Evolutionary conservation across 2,113 vertebrate species (phyloP), one percentile per base, ranked within the genome.

Genomic region (Cercopithecus mona): DNA sequence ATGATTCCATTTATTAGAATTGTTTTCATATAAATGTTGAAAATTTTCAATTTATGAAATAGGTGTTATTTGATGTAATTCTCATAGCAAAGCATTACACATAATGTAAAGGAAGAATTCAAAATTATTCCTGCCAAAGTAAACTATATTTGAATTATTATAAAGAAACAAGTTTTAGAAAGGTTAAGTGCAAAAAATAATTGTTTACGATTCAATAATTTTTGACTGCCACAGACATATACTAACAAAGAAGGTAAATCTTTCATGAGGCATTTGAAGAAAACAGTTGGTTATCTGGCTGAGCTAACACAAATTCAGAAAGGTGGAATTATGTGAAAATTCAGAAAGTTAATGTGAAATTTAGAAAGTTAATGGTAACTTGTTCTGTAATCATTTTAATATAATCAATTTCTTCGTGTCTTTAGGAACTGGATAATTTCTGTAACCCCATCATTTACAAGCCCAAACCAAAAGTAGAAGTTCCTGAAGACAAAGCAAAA

Each of bases 391-490:
- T 30, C 13, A 76, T 96, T 35, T 94, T 68, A 78, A 70, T 92
- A 85, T 84, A 89, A 50, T n/a, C 5, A 88, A 10, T 88, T 89
- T 98, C 35, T 92, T 95, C 0, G 83, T 97, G 13, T 91, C 40
- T 90, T 85, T 90, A 99, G 99, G 99, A 99, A 75, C 83, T 99
- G 97, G 99, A 99, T 55, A 98, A 98, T n/a, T 98, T 99, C 95
- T 99, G 99, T 96, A 99, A 99, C 83, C 99, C 99, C 86, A 98
- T 99, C 93, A 97, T 99, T 81, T 99, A 99, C 98, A 99, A 99
- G 97, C 99, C 99, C 86, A 99, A 99, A 97, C 99, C 99, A 48
- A 99, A 99, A 97, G 97, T 98, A 87, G 99, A 99, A 80, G 97
- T 97, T 38, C 95, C 97, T 27, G 99, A 99, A 18, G 99, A 98